Conservation (phyloP, 1,140 invertebrate genomes). For the Zaprionus nigranus region DNA sequence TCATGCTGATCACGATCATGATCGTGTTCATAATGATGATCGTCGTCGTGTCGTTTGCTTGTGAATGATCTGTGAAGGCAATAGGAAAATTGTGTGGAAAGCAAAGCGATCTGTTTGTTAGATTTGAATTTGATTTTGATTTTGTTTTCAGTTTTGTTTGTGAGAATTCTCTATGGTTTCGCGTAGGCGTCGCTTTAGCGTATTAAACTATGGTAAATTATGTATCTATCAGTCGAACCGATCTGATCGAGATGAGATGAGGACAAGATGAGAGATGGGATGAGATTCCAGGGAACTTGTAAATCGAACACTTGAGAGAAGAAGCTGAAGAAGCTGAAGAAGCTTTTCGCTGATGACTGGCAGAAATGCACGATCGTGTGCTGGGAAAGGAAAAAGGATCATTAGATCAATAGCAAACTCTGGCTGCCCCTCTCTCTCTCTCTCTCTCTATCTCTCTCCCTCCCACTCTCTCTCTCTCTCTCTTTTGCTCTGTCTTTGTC, state of each 20-base stretch:
- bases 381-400: not conserved
- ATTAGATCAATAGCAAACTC: not conserved
- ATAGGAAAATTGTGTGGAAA: slow-evolving; percentile 48
- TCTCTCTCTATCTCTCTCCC: not conserved
- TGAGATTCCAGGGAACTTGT: too few relatives aligned
- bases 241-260: slow-evolving; percentile 16
- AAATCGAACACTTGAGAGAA: not conserved
- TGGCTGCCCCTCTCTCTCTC: too few relatives aligned
- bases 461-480: not conserved
- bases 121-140: slow-evolving; percentile 3
- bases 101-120: slow-evolving; percentile 25
- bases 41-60: not conserved
- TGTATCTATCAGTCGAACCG: not conserved
- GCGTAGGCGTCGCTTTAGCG: slow-evolving; percentile 36
- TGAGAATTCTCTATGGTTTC: slow-evolving; percentile 30
- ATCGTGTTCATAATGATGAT: too few relatives aligned
- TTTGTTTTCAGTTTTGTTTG: slow-evolving; percentile 15
- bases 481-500: not conserved
- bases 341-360: not conserved
- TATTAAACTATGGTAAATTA: not conserved
- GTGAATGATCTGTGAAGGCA: not conserved
- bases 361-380: too few relatives aligned
- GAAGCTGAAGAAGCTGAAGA: too few relatives aligned
- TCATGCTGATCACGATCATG: slow-evolving; percentile 22
- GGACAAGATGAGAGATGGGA: not conserved